These are phyloP conservation scores for Galaxea fascicularis DNA, from an alignment of 92 coral and sea anemone species.

Conservation along the genomic window DNA sequence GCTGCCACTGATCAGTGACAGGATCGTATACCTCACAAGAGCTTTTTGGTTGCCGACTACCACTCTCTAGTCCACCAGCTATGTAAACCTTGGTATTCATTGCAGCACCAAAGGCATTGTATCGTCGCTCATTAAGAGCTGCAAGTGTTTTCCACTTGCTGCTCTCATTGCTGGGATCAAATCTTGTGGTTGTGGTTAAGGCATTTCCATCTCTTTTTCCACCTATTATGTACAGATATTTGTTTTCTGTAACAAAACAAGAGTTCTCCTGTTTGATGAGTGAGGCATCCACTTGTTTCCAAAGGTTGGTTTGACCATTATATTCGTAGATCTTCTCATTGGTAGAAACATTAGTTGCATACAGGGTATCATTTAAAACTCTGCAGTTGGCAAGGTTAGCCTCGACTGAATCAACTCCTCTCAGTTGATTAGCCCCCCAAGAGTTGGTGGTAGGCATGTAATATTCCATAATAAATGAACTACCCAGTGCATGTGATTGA, in stretches of 20 bases:
- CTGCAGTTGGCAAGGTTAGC: not conserved
- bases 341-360: not conserved
- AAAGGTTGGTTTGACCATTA: not conserved
- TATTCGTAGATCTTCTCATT: not conserved
- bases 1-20: not conserved
- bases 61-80: not conserved
- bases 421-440: not conserved
- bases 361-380: not conserved
- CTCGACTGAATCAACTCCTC: not conserved
- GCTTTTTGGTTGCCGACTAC: not conserved
- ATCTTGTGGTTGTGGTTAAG: conserved; percentile 23
- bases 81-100: conserved; percentile 7
- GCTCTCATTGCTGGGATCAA: conserved; percentile 68
- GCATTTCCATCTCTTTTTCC: not conserved
- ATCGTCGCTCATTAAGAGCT: conserved; percentile 43
- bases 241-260: not conserved
- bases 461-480: not conserved
- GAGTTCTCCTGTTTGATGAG: not conserved
- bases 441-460: not conserved
- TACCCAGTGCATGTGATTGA: not conserved
- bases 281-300: not conserved
- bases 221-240: conserved; percentile 10
- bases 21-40: conserved; percentile 21
- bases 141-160: conserved; percentile 75
- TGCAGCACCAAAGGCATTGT: conserved; percentile 16